Base-by-base conservation (phyloP, 2,797 vertebrate genomes). In the Xenentodon cancila region DNA sequence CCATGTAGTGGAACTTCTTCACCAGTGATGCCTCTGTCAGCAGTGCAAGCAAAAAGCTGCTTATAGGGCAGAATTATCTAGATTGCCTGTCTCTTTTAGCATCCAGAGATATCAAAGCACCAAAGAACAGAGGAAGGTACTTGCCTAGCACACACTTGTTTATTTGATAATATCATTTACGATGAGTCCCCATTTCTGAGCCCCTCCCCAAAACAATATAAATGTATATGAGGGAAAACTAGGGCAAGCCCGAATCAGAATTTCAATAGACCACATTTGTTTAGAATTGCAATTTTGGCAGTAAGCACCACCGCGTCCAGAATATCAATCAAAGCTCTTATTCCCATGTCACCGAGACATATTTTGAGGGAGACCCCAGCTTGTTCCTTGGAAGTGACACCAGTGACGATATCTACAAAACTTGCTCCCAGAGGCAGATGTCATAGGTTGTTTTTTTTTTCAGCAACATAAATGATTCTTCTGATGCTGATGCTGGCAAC, bases 171-270 rank as follows among this genome's bases (percentile, higher is more conserved):
- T 88, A 92, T 93, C 92, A 84, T 50, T 68, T 12, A 57, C 17
- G 69, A 88, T 85, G 90, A 92, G 82, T 80, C 88, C 75, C 78
- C 64, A 11, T 75, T 74, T 58, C 60, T 58, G 73, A 68, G 74
- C 84, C 25, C 82, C 84, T 53, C 88, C 91, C 87, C 78, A 89
- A 87, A 30, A 92, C 92, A 91, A 93, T 93, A 93, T 93, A 94
- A 93, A 93, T 93, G 91, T 91, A 93, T 94, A 93, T 93, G 89
- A 93, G 87, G 88, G 52, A 59, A 89, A 92, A 90, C 83, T 90
- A 76, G 90, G 91, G 34, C 89, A 86, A 79, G 88, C 66, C 78
- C 60, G 82, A 90, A 87, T 87, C 76, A 53, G 89, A 92, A 93
- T 94, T 89, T 91, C 82, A 93, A 92, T 91, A 69, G 75, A 59